These are phyloP conservation scores for Galerucella nymphaeae DNA, from an alignment of 2,888 invertebrate species.

Conservation along the genomic window DNA sequence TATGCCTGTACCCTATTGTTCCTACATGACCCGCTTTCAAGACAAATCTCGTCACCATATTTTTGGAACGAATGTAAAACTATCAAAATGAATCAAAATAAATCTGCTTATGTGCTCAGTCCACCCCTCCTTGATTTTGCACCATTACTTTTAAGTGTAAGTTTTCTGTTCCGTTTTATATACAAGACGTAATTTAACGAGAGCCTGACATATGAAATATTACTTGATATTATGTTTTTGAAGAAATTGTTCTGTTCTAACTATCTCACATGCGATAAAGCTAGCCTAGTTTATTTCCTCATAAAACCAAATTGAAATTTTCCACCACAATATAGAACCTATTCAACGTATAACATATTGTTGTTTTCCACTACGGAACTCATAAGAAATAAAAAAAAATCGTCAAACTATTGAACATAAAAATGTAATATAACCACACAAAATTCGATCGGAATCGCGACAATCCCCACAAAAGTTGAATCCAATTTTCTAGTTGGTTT, in stretches of 20 bases:
- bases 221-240: background rate
- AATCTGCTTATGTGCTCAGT: no score
- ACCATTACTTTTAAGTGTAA: no score
- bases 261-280: slow-evolving; percentile 29
- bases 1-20: no score
- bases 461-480: slow-evolving; percentile 56
- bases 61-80: no score
- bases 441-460: slow-evolving; percentile 33
- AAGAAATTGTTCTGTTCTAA: slow-evolving; percentile 6
- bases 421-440: slow-evolving; percentile 39
- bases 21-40: no score
- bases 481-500: slow-evolving; percentile 62
- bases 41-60: no score
- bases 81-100: no score
- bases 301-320: slow-evolving; percentile 37
- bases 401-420: slow-evolving; percentile 40
- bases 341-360: slow-evolving; percentile 37
- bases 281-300: slow-evolving; percentile 32
- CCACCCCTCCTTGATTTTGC: no score
- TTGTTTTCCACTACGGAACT: slow-evolving; percentile 35
- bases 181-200: no score
- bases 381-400: slow-evolving; percentile 35
- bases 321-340: slow-evolving; percentile 36
- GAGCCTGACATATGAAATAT: no score
- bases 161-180: no score